Conservation (phyloP, 2,888 invertebrate species). For the Pseudanteris insignis region DNA sequence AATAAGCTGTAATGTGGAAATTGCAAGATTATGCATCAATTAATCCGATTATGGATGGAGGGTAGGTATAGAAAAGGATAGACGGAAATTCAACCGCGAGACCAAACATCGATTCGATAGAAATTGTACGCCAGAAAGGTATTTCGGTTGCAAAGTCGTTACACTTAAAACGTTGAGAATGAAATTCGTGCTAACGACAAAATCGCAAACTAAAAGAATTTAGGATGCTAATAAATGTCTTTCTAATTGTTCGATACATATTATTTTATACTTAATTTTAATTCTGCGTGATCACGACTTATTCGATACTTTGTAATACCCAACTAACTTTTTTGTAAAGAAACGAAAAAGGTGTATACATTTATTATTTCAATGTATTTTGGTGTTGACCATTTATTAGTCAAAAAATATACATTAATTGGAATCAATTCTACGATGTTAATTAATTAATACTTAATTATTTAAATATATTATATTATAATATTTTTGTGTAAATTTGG, state of each 20-base stretch:
- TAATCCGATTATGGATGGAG: slow-evolving; percentile 43
- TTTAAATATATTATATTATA: no score
- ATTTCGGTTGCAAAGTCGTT: slow-evolving; percentile 26
- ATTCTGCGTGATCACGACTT: no score
- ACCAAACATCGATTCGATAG: slow-evolving; percentile 30
- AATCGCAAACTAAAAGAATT: slow-evolving; percentile 9
- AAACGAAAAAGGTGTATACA: no score
- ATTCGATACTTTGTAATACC: no score
- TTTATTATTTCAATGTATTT: no score
- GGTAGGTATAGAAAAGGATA: slow-evolving; percentile 1
- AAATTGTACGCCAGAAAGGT: slow-evolving; percentile 29
- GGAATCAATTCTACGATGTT: no score
- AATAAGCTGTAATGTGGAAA: slow-evolving; percentile 23
- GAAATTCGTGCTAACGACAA: slow-evolving; percentile 10
- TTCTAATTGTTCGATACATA: background rate
- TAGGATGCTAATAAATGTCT: slow-evolving; percentile 4
- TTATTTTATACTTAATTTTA: background rate
- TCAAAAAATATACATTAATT: no score
- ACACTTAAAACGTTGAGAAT: slow-evolving; percentile 24
- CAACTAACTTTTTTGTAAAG: no score
- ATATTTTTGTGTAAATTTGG: no score
- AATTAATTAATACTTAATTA: no score
- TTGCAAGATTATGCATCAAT: slow-evolving; percentile 37
- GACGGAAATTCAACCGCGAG: slow-evolving; percentile 34
- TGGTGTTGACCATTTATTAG: no score